Percentiles rank a stretch among this genome's conserved stretches.
These are phyloP conservation scores for Sebastes fasciatus DNA, from an alignment of 2,113 vertebrate genomes.

Conservation along the genomic window DNA sequence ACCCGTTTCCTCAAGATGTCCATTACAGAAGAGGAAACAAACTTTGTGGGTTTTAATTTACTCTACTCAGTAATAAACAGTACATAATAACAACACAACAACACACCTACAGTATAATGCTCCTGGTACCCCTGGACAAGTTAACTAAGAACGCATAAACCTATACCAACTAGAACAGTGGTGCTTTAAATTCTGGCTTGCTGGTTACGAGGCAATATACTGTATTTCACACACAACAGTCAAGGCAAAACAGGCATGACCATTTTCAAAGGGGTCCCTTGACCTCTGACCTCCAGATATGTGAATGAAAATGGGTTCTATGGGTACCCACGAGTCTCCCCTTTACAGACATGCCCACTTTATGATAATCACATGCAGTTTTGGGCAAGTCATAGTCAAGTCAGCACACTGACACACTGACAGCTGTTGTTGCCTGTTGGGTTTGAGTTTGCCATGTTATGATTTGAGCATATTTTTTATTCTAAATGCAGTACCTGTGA, in stretches of 20 bases:
- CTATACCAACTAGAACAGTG: not conserved
- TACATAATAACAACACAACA: conserved; percentile 30
- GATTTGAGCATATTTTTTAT: too few species aligned
- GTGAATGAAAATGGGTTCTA: too few species aligned
- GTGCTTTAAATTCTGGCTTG: not conserved
- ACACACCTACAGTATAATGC: not conserved
- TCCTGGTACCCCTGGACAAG: not conserved
- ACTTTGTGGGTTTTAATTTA: conserved; percentile 21
- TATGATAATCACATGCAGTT: too few species aligned
- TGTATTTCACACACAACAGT: not conserved
- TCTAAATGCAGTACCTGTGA: too few species aligned
- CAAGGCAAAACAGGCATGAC: not conserved
- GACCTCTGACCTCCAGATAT: too few species aligned
- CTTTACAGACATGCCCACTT: too few species aligned
- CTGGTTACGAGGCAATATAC: not conserved
- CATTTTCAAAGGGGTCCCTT: too few species aligned
- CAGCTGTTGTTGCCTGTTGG: too few species aligned
- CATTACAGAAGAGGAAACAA: not conserved
- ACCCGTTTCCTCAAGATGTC: conserved; percentile 43
- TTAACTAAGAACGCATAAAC: not conserved
- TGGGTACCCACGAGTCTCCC: too few species aligned
- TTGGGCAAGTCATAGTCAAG: too few species aligned
- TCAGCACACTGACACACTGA: too few species aligned
- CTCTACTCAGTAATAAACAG: conserved; percentile 14
- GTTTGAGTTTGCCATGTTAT: too few species aligned